Evolutionary conservation across 2,888 invertebrate genomes (phyloP).

Genomic region (Empis stercorea): DNA sequence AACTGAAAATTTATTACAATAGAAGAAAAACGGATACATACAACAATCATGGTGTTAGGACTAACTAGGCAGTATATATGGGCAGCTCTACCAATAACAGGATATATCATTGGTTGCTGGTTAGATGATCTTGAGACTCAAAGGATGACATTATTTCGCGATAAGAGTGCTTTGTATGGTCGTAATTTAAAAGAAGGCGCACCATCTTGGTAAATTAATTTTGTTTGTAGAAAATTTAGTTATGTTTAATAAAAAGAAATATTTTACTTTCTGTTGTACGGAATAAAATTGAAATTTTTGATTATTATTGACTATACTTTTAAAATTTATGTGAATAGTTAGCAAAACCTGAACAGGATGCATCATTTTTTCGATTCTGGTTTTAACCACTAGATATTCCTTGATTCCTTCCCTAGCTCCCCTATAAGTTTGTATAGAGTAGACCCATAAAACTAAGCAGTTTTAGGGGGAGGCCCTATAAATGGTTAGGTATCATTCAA

Average conservation of each 20-base stretch:
- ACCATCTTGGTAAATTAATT: conserved; percentile 51
- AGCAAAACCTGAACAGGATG: too few species aligned
- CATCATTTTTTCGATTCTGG: too few species aligned
- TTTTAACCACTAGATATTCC: too few species aligned
- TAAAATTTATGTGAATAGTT: too few species aligned
- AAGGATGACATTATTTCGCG: conserved; percentile 58
- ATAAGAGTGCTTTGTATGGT: conserved; percentile 68
- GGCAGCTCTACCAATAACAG: conserved; percentile 42
- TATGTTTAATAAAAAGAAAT: background rate
- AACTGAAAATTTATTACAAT: conserved; percentile 15
- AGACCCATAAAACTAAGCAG: too few species aligned
- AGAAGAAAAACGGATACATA: conserved; percentile 4
- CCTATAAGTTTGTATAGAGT: too few species aligned
- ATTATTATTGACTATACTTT: too few species aligned
- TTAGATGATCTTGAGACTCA: conserved; percentile 57
- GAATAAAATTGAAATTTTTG: background rate
- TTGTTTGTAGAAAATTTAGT: background rate
- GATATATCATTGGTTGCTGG: conserved; percentile 47
- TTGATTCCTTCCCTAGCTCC: too few species aligned
- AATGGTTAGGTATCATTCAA: too few species aligned
- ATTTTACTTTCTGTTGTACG: conserved; percentile 3
- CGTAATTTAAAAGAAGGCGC: conserved; percentile 48
- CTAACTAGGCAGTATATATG: conserved; percentile 41
- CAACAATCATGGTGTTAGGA: conserved; percentile 42
- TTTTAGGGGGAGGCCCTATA: too few species aligned